phyloP scores from a whole-genome alignment of 2,797 vertebrate species.

The Meda fulgida region DNA sequence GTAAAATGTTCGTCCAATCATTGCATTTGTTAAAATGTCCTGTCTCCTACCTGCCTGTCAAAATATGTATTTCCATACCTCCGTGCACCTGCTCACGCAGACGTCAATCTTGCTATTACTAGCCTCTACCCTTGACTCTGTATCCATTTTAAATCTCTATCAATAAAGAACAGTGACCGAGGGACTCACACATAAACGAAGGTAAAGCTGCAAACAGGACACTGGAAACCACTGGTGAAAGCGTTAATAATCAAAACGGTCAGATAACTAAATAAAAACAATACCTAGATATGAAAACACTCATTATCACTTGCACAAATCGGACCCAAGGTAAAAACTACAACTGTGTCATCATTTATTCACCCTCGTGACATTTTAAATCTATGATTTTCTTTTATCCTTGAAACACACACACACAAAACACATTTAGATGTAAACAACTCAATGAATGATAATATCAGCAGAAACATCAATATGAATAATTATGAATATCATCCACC shows the following conservation, averaged over 20 bases:
- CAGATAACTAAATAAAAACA: background rate
- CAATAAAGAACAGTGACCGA: background rate
- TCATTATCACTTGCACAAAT: background rate
- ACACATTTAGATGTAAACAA: too few relatives aligned
- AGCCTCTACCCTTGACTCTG: background rate
- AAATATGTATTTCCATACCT: too few relatives aligned
- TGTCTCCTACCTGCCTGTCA: too few relatives aligned
- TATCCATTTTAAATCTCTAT: background rate
- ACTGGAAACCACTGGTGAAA: background rate
- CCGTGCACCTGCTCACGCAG: too few relatives aligned
- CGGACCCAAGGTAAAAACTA: background rate
- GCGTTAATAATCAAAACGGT: background rate
- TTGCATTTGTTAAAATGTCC: too few relatives aligned
- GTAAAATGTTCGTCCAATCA: too few relatives aligned
- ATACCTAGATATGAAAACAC: background rate
- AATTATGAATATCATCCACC: too few relatives aligned
- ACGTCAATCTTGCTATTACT: too few relatives aligned
- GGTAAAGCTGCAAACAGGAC: background rate
- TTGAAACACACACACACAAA: background rate
- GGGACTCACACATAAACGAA: background rate
- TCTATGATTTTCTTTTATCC: background rate
- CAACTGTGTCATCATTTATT: background rate
- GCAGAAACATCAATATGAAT: too few relatives aligned
- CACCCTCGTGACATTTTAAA: background rate
- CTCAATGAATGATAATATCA: too few relatives aligned